Evolutionary conservation across 2,797 vertebrate species (phyloP), one percentile per base, ranked within the genome.

Genomic region (Cygnus olor): DNA sequence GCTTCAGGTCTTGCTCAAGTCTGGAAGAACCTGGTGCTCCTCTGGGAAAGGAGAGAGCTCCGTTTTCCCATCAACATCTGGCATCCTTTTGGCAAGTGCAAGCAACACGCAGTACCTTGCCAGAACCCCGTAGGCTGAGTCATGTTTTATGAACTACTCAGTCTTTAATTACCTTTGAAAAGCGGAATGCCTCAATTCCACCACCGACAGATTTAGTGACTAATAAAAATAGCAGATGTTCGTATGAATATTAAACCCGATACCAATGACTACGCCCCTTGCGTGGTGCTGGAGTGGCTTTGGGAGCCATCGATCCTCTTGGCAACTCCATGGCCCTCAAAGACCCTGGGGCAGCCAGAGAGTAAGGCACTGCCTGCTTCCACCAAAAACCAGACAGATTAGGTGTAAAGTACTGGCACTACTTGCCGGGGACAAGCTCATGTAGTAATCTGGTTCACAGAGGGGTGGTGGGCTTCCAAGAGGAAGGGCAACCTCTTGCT

Each of bases 211-310:
- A 60, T n/a, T 51, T 76, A 87, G 19, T 74, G 73, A 61, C 82
- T 70, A 89, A 74, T 60, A 80, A 80, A 89, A 82, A 44, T 4
- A 70, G 32, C 40, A 10, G 51, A 65, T 19, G 21, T 66, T 65
- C 3, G 1, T 40, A 30, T 10, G 32, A 70, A 65, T 65, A 71
- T 66, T 40, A 74, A 64, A 89, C 70, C 11, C 13, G 11, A 8
- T 27, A 64, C 7, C 36, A 79, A 51, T 1, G 2, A 60, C 66
- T 28, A 9, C 0, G 5, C 68, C 27, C 34, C 27, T 1, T 1
- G 1, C 0, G 2, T 0, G 7, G 20, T 0, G 0, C n/a, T 2
- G 1, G 17, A 24, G 30, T 18, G 42, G 32, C 57, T 89, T 38
- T 65, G 36, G 44, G 58, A 79, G 32, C 18, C 53, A 65, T 36